A percentile compares a stretch with the other conserved stretches of the same genome.
phyloP scores from a whole-genome alignment of 2,113 vertebrate genomes.

The Urocynchramus pylzowi region DNA sequence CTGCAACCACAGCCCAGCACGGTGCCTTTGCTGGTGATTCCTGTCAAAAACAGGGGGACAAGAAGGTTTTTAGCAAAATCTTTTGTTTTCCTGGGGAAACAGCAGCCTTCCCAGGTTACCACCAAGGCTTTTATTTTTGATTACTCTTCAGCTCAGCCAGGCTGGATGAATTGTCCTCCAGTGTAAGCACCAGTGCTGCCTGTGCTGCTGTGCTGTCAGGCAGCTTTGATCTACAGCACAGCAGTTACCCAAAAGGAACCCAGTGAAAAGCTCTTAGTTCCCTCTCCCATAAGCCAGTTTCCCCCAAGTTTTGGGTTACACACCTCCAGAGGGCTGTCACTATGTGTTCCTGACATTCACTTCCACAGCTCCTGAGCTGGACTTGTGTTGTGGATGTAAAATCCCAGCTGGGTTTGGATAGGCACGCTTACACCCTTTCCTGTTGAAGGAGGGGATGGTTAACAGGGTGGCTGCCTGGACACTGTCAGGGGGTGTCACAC shows the following conservation, averaged over 20 bases:
- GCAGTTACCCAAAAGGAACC: background rate
- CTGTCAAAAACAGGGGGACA: background rate
- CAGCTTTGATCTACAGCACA: background rate
- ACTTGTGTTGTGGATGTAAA: fast-evolving
- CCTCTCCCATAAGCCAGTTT: background rate
- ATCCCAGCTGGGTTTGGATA: background rate
- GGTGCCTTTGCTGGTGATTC: background rate
- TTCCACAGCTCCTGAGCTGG: background rate
- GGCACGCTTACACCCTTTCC: background rate
- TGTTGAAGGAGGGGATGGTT: background rate
- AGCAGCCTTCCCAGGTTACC: background rate
- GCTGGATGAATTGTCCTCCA: background rate
- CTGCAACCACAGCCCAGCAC: background rate
- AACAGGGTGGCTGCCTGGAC: background rate
- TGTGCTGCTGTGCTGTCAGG: background rate
- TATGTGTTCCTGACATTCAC: background rate
- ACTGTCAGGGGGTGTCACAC: background rate
- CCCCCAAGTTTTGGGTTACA: background rate
- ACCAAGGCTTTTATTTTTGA: background rate
- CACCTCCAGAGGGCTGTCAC: background rate
- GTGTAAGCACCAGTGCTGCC: background rate
- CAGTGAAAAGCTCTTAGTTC: background rate
- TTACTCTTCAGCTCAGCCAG: background rate
- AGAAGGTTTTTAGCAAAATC: background rate
- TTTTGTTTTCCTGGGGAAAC: background rate